Percentiles rank a stretch among this genome's conserved stretches.
These are phyloP conservation scores for Brevimyrus niger DNA, from an alignment of 2,113 vertebrate genomes.

Conservation along the genomic window DNA sequence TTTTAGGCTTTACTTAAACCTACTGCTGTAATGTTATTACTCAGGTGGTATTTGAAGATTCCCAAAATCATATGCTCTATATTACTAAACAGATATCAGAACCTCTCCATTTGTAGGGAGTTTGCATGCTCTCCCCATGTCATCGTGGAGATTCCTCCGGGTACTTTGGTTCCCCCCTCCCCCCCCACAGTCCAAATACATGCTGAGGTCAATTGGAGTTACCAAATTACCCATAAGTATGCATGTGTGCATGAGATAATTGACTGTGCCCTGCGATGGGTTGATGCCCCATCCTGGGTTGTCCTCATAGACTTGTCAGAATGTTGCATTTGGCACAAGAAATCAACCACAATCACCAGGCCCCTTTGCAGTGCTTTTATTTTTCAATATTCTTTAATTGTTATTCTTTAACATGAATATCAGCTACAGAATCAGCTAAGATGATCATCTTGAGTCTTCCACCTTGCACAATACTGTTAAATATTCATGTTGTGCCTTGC, in stretches of 20 bases:
- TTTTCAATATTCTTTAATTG: neutral
- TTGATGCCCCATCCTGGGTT: no score
- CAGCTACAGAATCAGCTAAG: neutral
- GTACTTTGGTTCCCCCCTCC: neutral
- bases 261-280: neutral
- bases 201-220: neutral
- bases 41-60: neutral
- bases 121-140: neutral
- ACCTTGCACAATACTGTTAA: neutral
- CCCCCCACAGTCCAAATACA: neutral
- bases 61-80: neutral
- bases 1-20: neutral
- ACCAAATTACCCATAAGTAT: neutral
- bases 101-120: neutral
- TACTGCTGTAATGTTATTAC: neutral
- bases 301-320: neutral
- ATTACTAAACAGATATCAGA: neutral
- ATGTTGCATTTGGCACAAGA: neutral
- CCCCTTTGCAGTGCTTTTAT: neutral
- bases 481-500: neutral
- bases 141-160: neutral
- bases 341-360: neutral
- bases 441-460: neutral
- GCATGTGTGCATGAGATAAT: neutral
- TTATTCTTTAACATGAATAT: neutral